phyloP scores from a whole-genome alignment of 2,888 invertebrate species.

The Zelleria hepariella region DNA sequence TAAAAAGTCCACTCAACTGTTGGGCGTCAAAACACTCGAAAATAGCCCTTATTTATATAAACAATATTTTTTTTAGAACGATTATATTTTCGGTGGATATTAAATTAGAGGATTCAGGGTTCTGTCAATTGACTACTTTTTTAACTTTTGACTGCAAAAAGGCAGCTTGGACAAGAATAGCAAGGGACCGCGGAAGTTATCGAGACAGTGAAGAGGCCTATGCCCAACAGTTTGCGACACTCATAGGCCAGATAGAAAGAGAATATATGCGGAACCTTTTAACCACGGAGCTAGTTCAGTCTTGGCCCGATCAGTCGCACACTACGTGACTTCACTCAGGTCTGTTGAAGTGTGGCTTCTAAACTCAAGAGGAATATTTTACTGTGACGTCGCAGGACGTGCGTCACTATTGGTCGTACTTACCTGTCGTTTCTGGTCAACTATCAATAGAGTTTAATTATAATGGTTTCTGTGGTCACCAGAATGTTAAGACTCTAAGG shows the following conservation, averaged over 20 bases:
- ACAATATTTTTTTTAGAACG: too few relatives aligned
- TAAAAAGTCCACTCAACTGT: too few relatives aligned
- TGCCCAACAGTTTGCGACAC: too few relatives aligned
- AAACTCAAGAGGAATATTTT: neutral
- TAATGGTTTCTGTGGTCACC: neutral
- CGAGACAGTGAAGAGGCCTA: too few relatives aligned
- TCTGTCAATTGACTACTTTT: too few relatives aligned
- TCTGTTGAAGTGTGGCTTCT: neutral
- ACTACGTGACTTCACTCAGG: neutral
- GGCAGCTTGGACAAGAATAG: too few relatives aligned
- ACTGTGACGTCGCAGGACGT: neutral
- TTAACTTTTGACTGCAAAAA: too few relatives aligned
- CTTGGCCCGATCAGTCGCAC: neutral
- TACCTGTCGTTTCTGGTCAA: neutral
- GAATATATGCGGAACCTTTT: neutral
- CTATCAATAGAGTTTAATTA: neutral
- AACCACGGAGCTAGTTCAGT: neutral
- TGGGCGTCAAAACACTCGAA: too few relatives aligned
- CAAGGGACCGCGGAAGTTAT: too few relatives aligned
- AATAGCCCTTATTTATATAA: too few relatives aligned
- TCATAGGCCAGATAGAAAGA: neutral
- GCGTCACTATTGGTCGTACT: neutral
- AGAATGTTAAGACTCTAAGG: neutral
- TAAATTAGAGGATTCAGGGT: too few relatives aligned
- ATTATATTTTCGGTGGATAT: too few relatives aligned